phyloP scores from a whole-genome alignment of 2,113 vertebrate genomes.

The Mormyrus lacerda region DNA sequence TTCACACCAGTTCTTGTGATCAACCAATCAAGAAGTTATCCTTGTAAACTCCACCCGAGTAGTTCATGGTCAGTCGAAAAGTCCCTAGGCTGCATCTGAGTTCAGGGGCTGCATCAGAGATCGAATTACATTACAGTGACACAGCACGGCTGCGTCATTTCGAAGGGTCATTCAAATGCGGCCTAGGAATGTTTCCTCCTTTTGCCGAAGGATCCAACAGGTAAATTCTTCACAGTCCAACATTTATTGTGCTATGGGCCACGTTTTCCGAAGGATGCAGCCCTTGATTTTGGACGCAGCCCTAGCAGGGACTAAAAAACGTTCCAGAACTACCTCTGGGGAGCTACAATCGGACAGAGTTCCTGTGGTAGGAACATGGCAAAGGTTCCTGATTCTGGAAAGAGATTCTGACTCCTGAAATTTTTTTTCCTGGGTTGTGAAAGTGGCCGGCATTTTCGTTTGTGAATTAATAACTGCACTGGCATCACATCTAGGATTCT shows the following conservation, averaged over 20 bases:
- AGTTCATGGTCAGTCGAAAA: neutral
- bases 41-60: neutral
- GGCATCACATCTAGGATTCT: neutral
- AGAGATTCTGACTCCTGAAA: neutral
- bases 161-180: neutral
- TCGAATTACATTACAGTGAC: neutral
- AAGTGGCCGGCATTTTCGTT: neutral
- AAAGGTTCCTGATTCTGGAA: neutral
- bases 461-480: neutral
- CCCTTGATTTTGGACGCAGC: neutral
- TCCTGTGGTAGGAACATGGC: neutral
- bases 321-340: neutral
- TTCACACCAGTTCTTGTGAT: neutral
- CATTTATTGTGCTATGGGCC: neutral
- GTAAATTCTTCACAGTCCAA: neutral
- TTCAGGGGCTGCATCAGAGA: neutral
- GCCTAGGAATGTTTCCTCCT: neutral
- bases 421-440: neutral
- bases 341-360: neutral
- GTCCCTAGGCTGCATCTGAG: neutral
- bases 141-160: neutral
- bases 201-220: neutral
- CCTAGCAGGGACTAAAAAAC: neutral
- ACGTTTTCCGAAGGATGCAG: too few species aligned
- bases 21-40: neutral